phyloP scores from a whole-genome alignment of 2,113 vertebrate species.

The Verasper variegatus region DNA sequence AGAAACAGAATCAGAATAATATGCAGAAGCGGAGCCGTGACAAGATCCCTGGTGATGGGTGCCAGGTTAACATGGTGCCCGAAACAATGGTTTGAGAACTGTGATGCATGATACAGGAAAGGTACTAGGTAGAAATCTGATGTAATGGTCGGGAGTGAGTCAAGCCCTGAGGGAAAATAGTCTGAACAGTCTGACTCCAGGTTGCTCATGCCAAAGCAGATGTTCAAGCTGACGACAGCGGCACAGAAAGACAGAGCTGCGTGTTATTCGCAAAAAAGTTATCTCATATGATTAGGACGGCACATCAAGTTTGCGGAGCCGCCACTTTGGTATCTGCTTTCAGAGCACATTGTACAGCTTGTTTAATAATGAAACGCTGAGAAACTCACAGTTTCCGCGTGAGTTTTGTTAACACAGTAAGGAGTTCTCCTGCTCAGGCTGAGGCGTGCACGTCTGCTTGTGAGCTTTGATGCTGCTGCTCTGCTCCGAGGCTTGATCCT shows the following conservation, averaged over 20 bases:
- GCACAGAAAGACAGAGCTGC: slow-evolving; percentile 53
- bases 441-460: slow-evolving; percentile 78
- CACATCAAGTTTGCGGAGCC: slow-evolving; percentile 31
- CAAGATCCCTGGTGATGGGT: slow-evolving; percentile 70
- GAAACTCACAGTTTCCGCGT: slow-evolving; percentile 34
- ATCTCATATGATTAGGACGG: slow-evolving; percentile 43
- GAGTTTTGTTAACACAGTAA: slow-evolving; percentile 51
- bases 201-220: slow-evolving; percentile 77
- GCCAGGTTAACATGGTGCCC: slow-evolving; percentile 65
- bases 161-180: slow-evolving; percentile 67
- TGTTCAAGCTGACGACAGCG: slow-evolving; percentile 72
- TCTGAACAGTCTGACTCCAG: slow-evolving; percentile 67
- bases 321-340: slow-evolving; percentile 27
- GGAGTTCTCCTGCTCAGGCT: slow-evolving; percentile 74
- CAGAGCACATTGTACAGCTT: slow-evolving; percentile 12
- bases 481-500: slow-evolving; percentile 85
- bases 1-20: slow-evolving; percentile 48
- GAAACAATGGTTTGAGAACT: slow-evolving; percentile 70
- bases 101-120: slow-evolving; percentile 69
- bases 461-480: slow-evolving; percentile 89
- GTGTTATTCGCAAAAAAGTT: slow-evolving; percentile 38
- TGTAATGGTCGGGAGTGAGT: slow-evolving; percentile 78
- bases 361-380: slow-evolving; percentile 36
- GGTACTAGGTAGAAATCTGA: slow-evolving; percentile 70
- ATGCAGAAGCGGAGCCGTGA: slow-evolving; percentile 54